phyloP scores from a whole-genome alignment of 2,113 vertebrate species.

The Oncorhynchus kisutch region DNA sequence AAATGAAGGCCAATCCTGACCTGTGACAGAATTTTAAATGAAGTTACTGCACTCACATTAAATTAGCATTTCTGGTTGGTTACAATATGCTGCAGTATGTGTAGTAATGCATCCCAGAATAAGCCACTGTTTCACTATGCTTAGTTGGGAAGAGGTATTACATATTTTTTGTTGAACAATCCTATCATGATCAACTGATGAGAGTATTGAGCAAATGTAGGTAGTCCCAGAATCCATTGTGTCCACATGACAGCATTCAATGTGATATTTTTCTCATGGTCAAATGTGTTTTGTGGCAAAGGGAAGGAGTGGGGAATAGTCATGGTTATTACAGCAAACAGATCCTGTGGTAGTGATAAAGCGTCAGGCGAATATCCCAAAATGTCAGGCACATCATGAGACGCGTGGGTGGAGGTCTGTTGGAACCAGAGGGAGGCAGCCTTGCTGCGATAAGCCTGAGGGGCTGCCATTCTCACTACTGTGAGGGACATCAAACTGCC shows the following conservation, averaged over 20 bases:
- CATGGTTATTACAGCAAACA: slow-evolving; percentile 31
- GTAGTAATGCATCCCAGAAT: no score
- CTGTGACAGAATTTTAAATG: no score
- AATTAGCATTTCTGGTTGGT: no score
- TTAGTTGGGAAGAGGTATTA: no score
- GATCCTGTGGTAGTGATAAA: slow-evolving; percentile 44
- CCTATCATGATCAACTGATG: no score
- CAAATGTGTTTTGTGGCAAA: not conserved
- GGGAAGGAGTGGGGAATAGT: not conserved
- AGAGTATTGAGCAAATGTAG: no score
- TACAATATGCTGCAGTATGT: no score
- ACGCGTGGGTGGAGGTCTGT: slow-evolving; percentile 48
- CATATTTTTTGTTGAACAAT: no score
- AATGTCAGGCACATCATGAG: slow-evolving; percentile 55
- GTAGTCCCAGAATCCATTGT: not conserved
- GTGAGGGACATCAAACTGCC: not conserved
- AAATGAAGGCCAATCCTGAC: no score
- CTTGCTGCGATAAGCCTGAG: slow-evolving; percentile 26
- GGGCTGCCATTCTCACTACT: not conserved
- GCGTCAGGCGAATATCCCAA: slow-evolving; percentile 53
- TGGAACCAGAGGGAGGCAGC: slow-evolving; percentile 39
- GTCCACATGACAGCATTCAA: slow-evolving; percentile 14
- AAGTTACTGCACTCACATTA: no score
- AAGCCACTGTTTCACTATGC: no score
- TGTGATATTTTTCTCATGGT: not conserved